These are phyloP conservation scores for Sylvilagus floridanus DNA, from an alignment of 2,797 vertebrate species.

Conservation along the genomic window DNA sequence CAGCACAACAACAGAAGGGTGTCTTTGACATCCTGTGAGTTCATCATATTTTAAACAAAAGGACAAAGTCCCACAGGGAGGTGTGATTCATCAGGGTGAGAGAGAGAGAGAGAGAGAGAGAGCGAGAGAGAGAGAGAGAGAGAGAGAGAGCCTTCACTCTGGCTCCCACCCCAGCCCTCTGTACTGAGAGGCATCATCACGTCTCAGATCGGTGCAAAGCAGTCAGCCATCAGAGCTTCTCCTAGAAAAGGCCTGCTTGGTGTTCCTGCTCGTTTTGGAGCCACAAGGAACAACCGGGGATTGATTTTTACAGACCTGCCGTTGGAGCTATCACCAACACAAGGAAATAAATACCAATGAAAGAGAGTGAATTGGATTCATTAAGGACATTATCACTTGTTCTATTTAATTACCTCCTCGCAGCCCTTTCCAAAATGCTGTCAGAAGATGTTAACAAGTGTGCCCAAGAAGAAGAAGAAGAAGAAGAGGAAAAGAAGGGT, in stretches of 20 bases:
- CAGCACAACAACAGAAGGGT: not conserved
- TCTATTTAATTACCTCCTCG: constrained; percentile 60
- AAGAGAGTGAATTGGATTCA: constrained; percentile 40
- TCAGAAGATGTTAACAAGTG: constrained; percentile 56
- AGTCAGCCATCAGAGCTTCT: not conserved
- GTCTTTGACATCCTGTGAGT: not conserved
- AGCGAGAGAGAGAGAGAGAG: fast-evolving
- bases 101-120: not conserved
- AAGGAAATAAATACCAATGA: constrained; percentile 46
- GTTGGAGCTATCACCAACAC: not conserved
- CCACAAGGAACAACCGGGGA: not conserved
- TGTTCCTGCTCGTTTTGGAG: not conserved
- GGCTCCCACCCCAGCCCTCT: not conserved
- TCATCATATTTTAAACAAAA: not conserved
- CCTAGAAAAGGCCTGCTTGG: not conserved
- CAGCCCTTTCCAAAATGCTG: not conserved
- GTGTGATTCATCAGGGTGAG: not conserved
- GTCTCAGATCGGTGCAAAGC: not conserved
- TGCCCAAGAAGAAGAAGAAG: not conserved
- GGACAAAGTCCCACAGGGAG: not conserved
- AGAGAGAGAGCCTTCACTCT: not conserved
- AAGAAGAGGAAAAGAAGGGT: fast-evolving
- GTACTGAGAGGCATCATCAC: not conserved
- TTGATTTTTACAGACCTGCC: not conserved
- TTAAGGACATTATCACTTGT: constrained; percentile 58